Evolutionary conservation across 2,113 vertebrate species (phyloP), one percentile per base, ranked within the genome.

Genomic region (Malurus alboscapulatus): DNA sequence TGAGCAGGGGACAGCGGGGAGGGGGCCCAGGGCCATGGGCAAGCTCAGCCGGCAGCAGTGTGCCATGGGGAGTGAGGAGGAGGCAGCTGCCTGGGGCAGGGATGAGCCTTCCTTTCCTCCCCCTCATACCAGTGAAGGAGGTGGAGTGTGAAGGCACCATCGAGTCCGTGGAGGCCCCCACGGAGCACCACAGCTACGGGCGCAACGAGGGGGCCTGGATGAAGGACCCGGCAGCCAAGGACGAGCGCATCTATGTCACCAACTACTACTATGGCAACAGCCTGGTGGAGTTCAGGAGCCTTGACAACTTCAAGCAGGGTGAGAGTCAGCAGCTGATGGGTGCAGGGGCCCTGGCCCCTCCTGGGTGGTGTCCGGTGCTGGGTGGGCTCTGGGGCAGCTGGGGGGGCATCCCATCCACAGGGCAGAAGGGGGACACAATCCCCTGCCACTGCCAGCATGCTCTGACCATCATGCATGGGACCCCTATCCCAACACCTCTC

Each of bases 191-290:
- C 97, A 99, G 98, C 95, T 99, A 99, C 0, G 99, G 99, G 26
- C 99, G 99, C 50, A 99, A 99, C 0, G 99, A 99, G 82, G 99
- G 99, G 10, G 99, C 99, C 62, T 99, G 99, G 99, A 99, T 99
- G 99, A 99, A 99, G 97, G 99, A 99, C 94, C 99, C 99, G 0
- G 78, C 97, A 0, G 98, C 98, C n/a, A 98, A 96, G 92, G 99
- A 99, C 19, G 98, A 98, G 89, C 99, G 98, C 87, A 99, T 99
- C 97, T 99, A 99, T 0, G 97, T 99, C 93, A 99, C 99, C 78
- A 99, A 99, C 97, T 99, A 99, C 95, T 99, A 99, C 96, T 99
- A 99, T 0, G 99, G 99, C 42, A 99, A 99, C 97, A 99, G 98
- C 93, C 97, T 99, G 69, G 98, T 99, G 90, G 99, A 99, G 97